Evolutionary conservation across 2,888 invertebrate species (phyloP).

Genomic region (Sthenelais limicola): DNA sequence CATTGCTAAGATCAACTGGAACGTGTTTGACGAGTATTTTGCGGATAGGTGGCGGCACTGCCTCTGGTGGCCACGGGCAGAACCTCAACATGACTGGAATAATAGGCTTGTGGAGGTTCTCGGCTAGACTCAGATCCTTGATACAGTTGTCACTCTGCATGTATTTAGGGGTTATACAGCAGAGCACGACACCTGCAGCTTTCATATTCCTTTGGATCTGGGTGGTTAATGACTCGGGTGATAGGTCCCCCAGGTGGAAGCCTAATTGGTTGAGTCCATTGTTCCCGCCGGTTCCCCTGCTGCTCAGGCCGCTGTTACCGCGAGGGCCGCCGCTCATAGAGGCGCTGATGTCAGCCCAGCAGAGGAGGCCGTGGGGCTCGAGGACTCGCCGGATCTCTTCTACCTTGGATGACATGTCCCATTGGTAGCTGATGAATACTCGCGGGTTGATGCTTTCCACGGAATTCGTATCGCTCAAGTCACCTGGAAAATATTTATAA

Average conservation of each 20-base stretch:
- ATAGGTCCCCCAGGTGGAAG: constrained; percentile 49
- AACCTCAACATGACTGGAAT: constrained; percentile 66
- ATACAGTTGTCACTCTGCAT: constrained; percentile 69
- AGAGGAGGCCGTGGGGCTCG: constrained; percentile 60
- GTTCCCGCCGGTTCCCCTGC: constrained; percentile 54
- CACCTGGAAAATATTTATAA: constrained; percentile 6
- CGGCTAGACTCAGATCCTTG: constrained; percentile 68
- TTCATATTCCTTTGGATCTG: constrained; percentile 68
- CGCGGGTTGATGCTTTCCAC: constrained; percentile 9
- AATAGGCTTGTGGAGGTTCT: constrained; percentile 66
- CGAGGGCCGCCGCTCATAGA: constrained; percentile 55
- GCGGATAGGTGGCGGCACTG: constrained; percentile 63
- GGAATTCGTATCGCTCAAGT: not conserved
- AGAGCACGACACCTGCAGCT: constrained; percentile 61
- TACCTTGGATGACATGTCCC: constrained; percentile 69
- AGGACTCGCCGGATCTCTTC: constrained; percentile 64
- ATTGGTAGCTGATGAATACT: constrained; percentile 69
- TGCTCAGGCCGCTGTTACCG: constrained; percentile 61
- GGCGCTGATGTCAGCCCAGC: constrained; percentile 67
- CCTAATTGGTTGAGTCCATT: not conserved
- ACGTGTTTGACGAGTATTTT: constrained; percentile 60
- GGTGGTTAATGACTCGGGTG: constrained; percentile 59
- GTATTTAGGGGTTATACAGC: constrained; percentile 70
- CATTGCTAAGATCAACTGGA: constrained; percentile 67
- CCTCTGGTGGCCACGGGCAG: constrained; percentile 65